Percentiles rank a stretch among this genome's conserved stretches.
These are phyloP conservation scores for Bombycilla garrulus DNA, from an alignment of 2,113 vertebrate genomes.

Conservation along the genomic window DNA sequence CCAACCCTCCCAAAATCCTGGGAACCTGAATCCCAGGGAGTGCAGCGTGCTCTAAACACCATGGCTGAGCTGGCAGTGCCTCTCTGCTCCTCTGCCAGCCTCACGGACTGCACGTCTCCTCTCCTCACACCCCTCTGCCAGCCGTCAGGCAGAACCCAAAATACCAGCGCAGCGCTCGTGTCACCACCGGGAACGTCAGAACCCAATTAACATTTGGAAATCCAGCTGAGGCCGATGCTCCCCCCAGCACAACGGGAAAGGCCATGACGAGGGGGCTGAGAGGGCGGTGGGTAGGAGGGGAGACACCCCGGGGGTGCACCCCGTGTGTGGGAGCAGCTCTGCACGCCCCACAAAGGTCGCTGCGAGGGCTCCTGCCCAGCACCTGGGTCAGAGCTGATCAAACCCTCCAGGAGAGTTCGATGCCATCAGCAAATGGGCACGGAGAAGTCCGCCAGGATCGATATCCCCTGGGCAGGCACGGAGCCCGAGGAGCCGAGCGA, in stretches of 20 bases:
- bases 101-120: not conserved
- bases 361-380: not conserved
- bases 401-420: not conserved
- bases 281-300: accelerated
- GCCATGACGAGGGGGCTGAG: not conserved
- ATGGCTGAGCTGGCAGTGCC: not conserved
- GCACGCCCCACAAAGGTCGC: not conserved
- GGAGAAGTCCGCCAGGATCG: slow-evolving; percentile 24
- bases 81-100: not conserved
- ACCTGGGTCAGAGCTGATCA: not conserved
- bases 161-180: not conserved
- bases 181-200: slow-evolving; percentile 35
- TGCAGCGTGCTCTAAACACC: not conserved
- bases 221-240: not conserved
- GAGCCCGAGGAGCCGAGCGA: not conserved
- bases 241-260: not conserved
- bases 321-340: accelerated
- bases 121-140: not conserved
- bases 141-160: slow-evolving; percentile 38
- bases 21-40: not conserved
- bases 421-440: slow-evolving; percentile 43
- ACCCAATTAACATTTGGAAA: slow-evolving; percentile 63
- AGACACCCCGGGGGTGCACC: not conserved
- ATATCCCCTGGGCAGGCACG: not conserved
- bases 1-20: not conserved